Conservation (phyloP, 2,888 invertebrate genomes). For the Rhagonycha fulva region DNA sequence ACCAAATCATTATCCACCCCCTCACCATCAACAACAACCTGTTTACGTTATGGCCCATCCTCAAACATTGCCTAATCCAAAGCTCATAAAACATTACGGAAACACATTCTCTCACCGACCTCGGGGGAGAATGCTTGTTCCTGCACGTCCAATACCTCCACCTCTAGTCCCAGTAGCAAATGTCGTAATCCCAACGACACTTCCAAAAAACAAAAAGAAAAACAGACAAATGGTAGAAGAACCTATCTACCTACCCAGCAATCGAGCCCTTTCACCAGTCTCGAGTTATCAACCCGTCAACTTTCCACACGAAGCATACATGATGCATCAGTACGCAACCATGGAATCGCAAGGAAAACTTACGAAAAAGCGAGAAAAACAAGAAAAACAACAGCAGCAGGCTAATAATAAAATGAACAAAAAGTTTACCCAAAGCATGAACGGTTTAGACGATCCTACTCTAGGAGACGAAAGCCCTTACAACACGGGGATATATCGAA, state of each 20-base stretch:
- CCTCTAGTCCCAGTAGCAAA: constrained; percentile 52
- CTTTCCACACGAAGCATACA: constrained; percentile 63
- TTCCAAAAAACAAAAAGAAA: constrained; percentile 61
- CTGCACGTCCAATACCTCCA: constrained; percentile 58
- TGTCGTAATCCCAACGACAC: constrained; percentile 55
- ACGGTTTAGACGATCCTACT: constrained; percentile 62
- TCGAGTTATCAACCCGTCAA: constrained; percentile 62
- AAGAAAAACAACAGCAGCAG: constrained; percentile 54
- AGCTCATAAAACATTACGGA: constrained; percentile 56
- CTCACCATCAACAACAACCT: constrained; percentile 46
- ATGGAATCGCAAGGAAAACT: constrained; percentile 50
- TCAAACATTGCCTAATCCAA: constrained; percentile 54
- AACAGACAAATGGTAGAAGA: constrained; percentile 62
- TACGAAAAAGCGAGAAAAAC: constrained; percentile 65
- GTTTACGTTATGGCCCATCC: constrained; percentile 52
- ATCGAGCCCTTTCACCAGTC: constrained; percentile 61
- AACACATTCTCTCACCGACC: constrained; percentile 60
- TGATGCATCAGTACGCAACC: constrained; percentile 62
- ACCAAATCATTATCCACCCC: constrained; percentile 46
- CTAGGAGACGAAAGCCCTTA: constrained; percentile 62
- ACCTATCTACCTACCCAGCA: constrained; percentile 63
- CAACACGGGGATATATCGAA: constrained; percentile 85
- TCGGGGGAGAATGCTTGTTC: constrained; percentile 60
- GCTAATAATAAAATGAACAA: constrained; percentile 57
- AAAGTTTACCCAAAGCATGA: constrained; percentile 72